Conservation (phyloP, 2,797 vertebrate species). For the Helostoma temminkii region DNA sequence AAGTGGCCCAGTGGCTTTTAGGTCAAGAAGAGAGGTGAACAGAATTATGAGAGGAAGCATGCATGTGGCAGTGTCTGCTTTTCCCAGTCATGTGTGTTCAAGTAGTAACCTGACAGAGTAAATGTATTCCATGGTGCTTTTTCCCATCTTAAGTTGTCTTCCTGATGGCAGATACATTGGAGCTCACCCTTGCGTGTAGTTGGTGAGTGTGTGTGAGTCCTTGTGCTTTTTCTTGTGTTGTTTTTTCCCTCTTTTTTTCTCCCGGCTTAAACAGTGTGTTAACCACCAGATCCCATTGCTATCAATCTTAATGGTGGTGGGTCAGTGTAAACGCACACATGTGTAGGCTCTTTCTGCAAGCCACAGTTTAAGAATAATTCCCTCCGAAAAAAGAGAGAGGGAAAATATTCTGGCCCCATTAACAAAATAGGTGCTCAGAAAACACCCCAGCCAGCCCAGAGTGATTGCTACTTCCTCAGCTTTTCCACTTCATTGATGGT, state of each 20-base stretch:
- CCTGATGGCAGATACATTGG: slow-evolving; percentile 81
- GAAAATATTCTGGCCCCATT: slow-evolving; percentile 88
- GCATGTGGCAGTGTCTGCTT: slow-evolving; percentile 84
- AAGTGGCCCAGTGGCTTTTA: slow-evolving; percentile 77
- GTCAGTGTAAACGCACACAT: slow-evolving; percentile 82
- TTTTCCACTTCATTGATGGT: slow-evolving; percentile 96
- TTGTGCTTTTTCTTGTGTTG: slow-evolving; percentile 78
- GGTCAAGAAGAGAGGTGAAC: slow-evolving; percentile 83
- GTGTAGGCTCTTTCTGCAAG: slow-evolving; percentile 83
- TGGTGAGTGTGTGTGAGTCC: slow-evolving; percentile 81
- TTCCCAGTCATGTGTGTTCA: slow-evolving; percentile 81
- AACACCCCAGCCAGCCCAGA: slow-evolving; percentile 83
- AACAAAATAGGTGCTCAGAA: slow-evolving; percentile 88
- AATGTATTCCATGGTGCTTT: slow-evolving; percentile 76
- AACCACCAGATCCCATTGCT: slow-evolving; percentile 85
- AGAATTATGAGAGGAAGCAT: slow-evolving; percentile 85
- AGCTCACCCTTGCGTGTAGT: slow-evolving; percentile 77
- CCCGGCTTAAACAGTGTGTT: slow-evolving; percentile 81
- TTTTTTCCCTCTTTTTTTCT: slow-evolving; percentile 60
- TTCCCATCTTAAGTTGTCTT: slow-evolving; percentile 74
- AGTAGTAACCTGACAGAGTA: slow-evolving; percentile 81
- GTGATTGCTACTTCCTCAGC: slow-evolving; percentile 93
- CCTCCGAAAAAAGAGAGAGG: slow-evolving; percentile 53
- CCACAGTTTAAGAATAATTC: slow-evolving; percentile 78
- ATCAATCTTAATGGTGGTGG: slow-evolving; percentile 84